Percentiles rank a stretch among this genome's conserved stretches.
Conservation (phyloP, 2,797 vertebrate species). For the Lepilemur ruficaudatus region DNA sequence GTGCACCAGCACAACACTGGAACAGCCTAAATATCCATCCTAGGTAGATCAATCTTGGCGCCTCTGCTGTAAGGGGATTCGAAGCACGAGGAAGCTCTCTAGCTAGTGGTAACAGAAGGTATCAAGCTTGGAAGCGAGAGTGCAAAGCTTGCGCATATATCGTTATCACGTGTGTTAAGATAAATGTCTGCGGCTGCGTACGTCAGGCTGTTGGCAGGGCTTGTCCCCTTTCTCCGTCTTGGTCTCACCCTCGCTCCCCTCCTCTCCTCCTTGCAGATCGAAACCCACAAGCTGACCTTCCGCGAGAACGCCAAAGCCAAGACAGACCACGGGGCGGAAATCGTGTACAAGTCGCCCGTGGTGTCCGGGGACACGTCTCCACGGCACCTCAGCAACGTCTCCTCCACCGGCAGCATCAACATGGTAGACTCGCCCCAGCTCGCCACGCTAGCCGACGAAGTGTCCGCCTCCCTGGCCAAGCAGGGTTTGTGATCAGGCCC, state of each 20-base stretch:
- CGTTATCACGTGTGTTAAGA: neutral
- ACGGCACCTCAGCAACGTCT: slow-evolving; percentile 96
- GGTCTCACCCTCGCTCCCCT: neutral
- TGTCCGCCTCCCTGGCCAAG: slow-evolving; percentile 97
- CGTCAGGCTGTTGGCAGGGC: neutral
- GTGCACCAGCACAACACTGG: neutral
- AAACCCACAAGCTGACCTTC: slow-evolving; percentile 97
- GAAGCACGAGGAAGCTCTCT: neutral
- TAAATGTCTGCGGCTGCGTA: fast-evolving
- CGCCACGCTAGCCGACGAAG: slow-evolving; percentile 96
- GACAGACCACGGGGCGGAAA: slow-evolving; percentile 98
- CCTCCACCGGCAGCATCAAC: slow-evolving; percentile 97
- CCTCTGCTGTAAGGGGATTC: fast-evolving
- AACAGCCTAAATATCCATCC: too few relatives aligned
- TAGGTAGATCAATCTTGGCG: neutral
- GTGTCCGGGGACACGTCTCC: slow-evolving; percentile 94
- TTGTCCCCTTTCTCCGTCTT: fast-evolving
- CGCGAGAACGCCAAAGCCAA: slow-evolving; percentile 97
- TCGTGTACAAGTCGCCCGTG: slow-evolving; percentile 91
- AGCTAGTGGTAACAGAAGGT: neutral
- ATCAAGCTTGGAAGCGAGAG: neutral
- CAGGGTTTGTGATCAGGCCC: slow-evolving; percentile 95
- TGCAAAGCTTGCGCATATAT: neutral
- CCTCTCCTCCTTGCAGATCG: slow-evolving; percentile 88
- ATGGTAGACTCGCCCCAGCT: slow-evolving; percentile 97